A percentile compares a stretch with the other conserved stretches of the same genome.
Evolutionary conservation across 2,888 invertebrate genomes (phyloP).

Genomic region (Suillia variegata): DNA sequence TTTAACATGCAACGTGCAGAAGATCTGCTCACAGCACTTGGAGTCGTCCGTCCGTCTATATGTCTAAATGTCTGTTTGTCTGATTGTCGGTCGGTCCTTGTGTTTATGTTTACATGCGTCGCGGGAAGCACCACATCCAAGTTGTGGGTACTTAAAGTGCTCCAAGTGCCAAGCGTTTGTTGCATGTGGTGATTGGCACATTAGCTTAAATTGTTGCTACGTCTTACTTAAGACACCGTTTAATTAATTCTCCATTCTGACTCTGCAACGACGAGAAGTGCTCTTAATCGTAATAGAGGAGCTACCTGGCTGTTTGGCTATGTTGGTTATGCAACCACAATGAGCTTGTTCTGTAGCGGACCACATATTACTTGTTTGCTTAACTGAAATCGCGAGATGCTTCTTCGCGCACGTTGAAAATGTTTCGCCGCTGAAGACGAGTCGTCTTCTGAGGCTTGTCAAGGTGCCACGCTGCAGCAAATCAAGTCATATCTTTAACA

Average conservation of each 20-base stretch:
- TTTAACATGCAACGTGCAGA: too few species aligned
- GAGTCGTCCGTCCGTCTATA: too few species aligned
- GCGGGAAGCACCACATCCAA: background rate
- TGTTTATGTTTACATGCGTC: conserved; percentile 10
- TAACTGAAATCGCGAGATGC: background rate
- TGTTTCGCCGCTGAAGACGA: background rate
- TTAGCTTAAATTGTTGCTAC: conserved; percentile 47
- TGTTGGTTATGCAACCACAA: background rate
- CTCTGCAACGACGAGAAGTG: too few species aligned
- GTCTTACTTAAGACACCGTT: conserved; percentile 45
- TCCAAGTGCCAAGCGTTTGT: conserved; percentile 19
- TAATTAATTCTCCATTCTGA: conserved; percentile 34
- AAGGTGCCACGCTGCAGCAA: background rate
- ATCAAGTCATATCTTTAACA: too few species aligned
- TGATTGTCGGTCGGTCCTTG: background rate
- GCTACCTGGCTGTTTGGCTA: too few species aligned
- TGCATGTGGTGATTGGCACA: conserved; percentile 47
- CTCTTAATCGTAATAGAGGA: too few species aligned
- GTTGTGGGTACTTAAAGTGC: background rate
- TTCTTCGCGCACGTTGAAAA: background rate
- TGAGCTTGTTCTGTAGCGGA: background rate
- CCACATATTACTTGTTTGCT: background rate
- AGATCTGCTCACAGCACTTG: too few species aligned
- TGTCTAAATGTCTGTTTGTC: background rate
- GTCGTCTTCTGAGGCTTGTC: background rate